Conservation (phyloP, 2,797 vertebrate genomes). For the Xenops minutus region DNA sequence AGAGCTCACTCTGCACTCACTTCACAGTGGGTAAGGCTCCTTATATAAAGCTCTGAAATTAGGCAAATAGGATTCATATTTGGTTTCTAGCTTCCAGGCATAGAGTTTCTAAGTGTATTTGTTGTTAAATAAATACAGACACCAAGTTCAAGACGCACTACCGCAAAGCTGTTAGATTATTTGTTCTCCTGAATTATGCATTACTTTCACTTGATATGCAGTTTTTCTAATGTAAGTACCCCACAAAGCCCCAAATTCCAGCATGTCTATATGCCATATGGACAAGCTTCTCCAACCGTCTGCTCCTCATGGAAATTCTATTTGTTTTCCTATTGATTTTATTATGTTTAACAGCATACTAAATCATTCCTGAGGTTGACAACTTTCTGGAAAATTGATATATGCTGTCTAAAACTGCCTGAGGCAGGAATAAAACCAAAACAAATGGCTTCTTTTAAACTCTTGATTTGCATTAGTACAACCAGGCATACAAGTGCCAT, state of each 20-base stretch:
- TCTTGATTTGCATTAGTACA: slow-evolving; percentile 47
- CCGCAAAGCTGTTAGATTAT: slow-evolving; percentile 28
- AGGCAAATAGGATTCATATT: slow-evolving; percentile 14
- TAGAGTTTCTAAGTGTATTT: background rate
- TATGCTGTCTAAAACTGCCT: slow-evolving; percentile 59
- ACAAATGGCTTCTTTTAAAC: slow-evolving; percentile 65
- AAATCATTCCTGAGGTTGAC: slow-evolving; percentile 68
- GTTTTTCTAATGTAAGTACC: background rate
- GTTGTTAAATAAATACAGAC: slow-evolving; percentile 61
- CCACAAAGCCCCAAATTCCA: slow-evolving; percentile 22
- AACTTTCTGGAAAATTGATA: slow-evolving; percentile 66
- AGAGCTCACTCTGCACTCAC: background rate
- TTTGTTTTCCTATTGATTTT: slow-evolving; percentile 67
- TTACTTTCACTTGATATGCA: background rate
- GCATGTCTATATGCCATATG: slow-evolving; percentile 31
- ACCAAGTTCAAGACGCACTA: background rate
- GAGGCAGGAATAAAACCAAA: slow-evolving; percentile 62
- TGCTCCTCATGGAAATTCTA: slow-evolving; percentile 60
- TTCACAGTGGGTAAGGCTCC: background rate
- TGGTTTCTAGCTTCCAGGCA: slow-evolving; percentile 37
- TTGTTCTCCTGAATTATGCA: slow-evolving; percentile 61
- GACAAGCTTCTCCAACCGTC: slow-evolving; percentile 31
- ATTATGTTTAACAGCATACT: slow-evolving; percentile 60
- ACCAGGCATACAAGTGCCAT: slow-evolving; percentile 51
- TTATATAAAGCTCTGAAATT: background rate